Conservation (phyloP, 2,888 invertebrate species). For the Camptogramma bilineatum region DNA sequence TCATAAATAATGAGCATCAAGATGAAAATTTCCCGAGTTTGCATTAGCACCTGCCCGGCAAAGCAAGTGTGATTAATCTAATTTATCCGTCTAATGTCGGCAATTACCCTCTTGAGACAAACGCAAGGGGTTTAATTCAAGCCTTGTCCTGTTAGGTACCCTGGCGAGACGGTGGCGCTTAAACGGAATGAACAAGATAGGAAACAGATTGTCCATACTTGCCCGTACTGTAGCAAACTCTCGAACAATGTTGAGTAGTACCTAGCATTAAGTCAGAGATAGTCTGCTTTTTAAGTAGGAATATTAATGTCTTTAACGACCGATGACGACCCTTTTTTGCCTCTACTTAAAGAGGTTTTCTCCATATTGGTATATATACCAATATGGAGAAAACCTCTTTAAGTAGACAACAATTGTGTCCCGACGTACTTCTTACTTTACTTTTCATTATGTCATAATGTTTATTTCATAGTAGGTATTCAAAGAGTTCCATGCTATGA, state of each 20-base stretch:
- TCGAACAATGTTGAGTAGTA: background rate
- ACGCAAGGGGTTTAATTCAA: slow-evolving; percentile 47
- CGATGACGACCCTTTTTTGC: background rate
- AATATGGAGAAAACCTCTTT: too few relatives aligned
- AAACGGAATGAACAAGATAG: slow-evolving; percentile 58
- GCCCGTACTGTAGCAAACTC: background rate
- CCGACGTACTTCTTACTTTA: too few relatives aligned
- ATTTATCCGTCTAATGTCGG: slow-evolving; percentile 73
- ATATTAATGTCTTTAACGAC: background rate
- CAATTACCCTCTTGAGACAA: slow-evolving; percentile 66
- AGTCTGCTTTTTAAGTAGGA: background rate
- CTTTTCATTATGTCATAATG: too few relatives aligned
- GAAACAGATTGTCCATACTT: slow-evolving; percentile 48
- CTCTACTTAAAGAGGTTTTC: background rate
- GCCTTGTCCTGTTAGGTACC: slow-evolving; percentile 19
- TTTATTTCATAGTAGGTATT: too few relatives aligned
- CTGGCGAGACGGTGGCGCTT: slow-evolving; percentile 35
- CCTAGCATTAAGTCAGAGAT: background rate
- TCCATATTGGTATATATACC: background rate
- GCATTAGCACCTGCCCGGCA: slow-evolving; percentile 75
- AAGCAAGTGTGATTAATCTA: slow-evolving; percentile 75
- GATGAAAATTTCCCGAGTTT: slow-evolving; percentile 46
- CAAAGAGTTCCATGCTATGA: too few relatives aligned
- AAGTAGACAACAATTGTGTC: too few relatives aligned
- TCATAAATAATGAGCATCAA: background rate